A percentile compares a stretch with the other conserved stretches of the same genome.
Conservation (phyloP, 2,888 invertebrate genomes). For the Drosophila peninsularis region DNA sequence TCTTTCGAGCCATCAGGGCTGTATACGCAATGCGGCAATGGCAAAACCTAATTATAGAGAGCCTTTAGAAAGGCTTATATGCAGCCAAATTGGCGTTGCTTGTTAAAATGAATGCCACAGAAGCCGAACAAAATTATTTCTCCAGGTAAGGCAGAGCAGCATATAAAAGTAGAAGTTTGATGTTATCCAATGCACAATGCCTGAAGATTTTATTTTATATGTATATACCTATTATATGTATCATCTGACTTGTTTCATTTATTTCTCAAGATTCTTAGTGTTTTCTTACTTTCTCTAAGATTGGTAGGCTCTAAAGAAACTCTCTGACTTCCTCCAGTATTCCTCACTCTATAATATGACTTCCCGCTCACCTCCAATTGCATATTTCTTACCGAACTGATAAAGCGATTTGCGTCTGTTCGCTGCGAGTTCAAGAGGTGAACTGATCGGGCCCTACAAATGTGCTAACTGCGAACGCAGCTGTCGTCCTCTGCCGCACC, state of each 20-base stretch:
- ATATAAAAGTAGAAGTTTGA: conserved; percentile 1
- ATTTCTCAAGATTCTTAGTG: too few relatives aligned
- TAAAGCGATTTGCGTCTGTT: conserved; percentile 45
- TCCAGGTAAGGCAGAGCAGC: conserved; percentile 27
- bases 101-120: conserved; percentile 46
- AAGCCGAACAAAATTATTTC: conserved; percentile 42
- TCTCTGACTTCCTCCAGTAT: neutral
- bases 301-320: too few relatives aligned
- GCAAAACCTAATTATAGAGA: conserved; percentile 29
- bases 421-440: conserved; percentile 69
- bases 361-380: neutral
- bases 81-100: conserved; percentile 20
- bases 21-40: conserved; percentile 46
- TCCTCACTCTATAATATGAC: neutral
- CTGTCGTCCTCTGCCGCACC: conserved; percentile 52
- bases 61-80: conserved; percentile 52
- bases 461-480: conserved; percentile 59
- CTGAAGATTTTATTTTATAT: neutral
- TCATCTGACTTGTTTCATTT: too few relatives aligned
- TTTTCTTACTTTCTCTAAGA: too few relatives aligned
- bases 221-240: too few relatives aligned
- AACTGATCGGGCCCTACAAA: conserved; percentile 53
- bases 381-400: conserved; percentile 11
- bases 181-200: neutral
- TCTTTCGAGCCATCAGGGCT: conserved; percentile 25